A percentile compares a stretch with the other conserved stretches of the same genome.
phyloP scores from a whole-genome alignment of 2,113 vertebrate species.

The Dolichotis patagonum region DNA sequence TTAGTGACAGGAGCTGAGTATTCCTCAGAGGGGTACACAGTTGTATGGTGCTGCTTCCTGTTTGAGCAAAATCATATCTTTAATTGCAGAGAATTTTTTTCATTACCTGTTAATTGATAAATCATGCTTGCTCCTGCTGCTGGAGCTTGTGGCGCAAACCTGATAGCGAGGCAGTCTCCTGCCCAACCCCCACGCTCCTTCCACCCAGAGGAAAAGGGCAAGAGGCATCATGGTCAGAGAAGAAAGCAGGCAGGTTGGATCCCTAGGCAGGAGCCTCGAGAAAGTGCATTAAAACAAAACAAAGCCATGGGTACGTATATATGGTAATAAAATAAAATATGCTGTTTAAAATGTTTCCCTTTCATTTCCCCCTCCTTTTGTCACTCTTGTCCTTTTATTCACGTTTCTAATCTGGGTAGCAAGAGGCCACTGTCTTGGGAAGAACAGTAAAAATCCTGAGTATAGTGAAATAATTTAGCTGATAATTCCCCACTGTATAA shows the following conservation, averaged over 20 bases:
- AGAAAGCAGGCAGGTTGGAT: constrained; percentile 67
- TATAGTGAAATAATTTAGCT: constrained; percentile 92
- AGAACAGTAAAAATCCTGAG: constrained; percentile 90
- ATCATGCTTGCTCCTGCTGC: constrained; percentile 87
- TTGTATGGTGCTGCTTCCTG: constrained; percentile 94
- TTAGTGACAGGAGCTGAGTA: constrained; percentile 91
- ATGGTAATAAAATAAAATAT: background rate
- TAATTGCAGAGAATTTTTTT: constrained; percentile 97
- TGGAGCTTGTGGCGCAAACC: constrained; percentile 75
- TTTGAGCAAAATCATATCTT: constrained; percentile 94
- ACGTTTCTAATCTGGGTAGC: constrained; percentile 86
- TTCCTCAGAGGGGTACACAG: constrained; percentile 89
- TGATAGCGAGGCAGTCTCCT: constrained; percentile 57
- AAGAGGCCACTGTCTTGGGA: constrained; percentile 89
- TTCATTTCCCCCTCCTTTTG: constrained; percentile 76
- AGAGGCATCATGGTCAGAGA: constrained; percentile 9
- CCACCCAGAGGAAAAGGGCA: constrained; percentile 50
- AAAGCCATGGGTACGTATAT: background rate
- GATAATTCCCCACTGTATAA: constrained; percentile 91
- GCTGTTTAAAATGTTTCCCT: constrained; percentile 10
- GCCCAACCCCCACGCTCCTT: constrained; percentile 67
- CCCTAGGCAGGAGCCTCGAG: constrained; percentile 69
- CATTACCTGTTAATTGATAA: constrained; percentile 99
- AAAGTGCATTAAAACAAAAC: constrained; percentile 73
- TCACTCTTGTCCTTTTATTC: constrained; percentile 88